Conservation (phyloP, 2,888 invertebrate species). For the Callinectes sapidus region DNA sequence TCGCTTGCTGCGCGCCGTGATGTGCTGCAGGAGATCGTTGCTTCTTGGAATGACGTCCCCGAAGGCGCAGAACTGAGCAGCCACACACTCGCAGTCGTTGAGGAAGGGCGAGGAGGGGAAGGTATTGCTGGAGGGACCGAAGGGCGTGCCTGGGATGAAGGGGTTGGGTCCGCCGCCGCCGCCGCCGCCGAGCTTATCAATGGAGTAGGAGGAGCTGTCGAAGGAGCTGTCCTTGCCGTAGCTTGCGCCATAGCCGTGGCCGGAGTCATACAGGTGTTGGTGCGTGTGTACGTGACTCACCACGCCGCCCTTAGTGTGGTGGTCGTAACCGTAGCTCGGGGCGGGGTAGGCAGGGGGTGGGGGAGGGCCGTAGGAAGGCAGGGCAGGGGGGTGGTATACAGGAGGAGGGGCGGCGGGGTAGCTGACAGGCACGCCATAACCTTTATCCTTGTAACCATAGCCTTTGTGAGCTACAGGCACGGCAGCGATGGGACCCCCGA, state of each 20-base stretch:
- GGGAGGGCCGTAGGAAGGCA: conserved; percentile 50
- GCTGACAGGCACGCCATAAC: conserved; percentile 22
- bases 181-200: neutral
- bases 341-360: conserved; percentile 52
- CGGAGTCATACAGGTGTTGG: conserved; percentile 62
- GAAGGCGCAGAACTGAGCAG: conserved; percentile 71
- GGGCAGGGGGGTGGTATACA: conserved; percentile 47
- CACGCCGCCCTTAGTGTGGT: neutral
- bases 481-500: conserved; percentile 64
- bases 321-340: neutral
- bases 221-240: conserved; percentile 47
- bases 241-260: neutral
- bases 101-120: conserved; percentile 36
- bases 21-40: conserved; percentile 39
- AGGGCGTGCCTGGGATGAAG: neutral
- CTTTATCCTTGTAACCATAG: conserved; percentile 44
- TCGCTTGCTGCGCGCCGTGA: conserved; percentile 61
- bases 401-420: conserved; percentile 52
- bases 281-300: conserved; percentile 69
- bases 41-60: conserved; percentile 70
- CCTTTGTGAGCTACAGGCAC: conserved; percentile 54
- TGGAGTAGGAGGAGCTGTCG: neutral
- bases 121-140: neutral
- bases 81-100: conserved; percentile 73
- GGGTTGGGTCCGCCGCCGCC: neutral